Percentiles rank a stretch among this genome's conserved stretches.
Conservation (phyloP, 2,113 vertebrate species). For the Phyllopteryx taeniolatus region DNA sequence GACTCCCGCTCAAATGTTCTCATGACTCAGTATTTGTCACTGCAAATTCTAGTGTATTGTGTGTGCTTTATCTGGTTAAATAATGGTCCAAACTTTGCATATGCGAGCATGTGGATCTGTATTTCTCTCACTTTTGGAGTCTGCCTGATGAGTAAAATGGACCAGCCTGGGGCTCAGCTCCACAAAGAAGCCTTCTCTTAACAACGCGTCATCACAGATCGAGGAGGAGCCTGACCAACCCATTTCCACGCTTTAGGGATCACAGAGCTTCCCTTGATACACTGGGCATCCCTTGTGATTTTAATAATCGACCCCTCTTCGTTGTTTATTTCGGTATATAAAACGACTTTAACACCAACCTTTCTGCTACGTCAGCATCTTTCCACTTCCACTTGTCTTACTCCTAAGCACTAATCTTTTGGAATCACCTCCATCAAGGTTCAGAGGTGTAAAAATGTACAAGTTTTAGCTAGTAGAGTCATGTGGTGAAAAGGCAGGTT, state of each 20-base stretch:
- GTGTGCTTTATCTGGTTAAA: slow-evolving; percentile 20
- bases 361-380: too few relatives aligned
- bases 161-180: slow-evolving; percentile 61
- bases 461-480: not conserved
- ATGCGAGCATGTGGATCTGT: slow-evolving; percentile 44
- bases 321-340: not conserved
- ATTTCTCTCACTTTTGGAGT: slow-evolving; percentile 62
- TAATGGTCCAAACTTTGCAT: slow-evolving; percentile 31
- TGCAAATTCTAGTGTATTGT: not conserved
- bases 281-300: slow-evolving; percentile 67
- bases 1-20: slow-evolving; percentile 30
- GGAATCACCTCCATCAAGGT: not conserved
- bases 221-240: slow-evolving; percentile 67
- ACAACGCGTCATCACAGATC: slow-evolving; percentile 57
- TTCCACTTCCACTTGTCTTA: too few relatives aligned
- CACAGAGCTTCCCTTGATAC: slow-evolving; percentile 60
- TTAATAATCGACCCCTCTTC: slow-evolving; percentile 55
- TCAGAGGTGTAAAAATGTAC: not conserved
- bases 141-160: slow-evolving; percentile 51
- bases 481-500: not conserved
- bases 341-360: not conserved
- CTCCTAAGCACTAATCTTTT: not conserved
- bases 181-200: slow-evolving; percentile 73
- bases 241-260: slow-evolving; percentile 63
- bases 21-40: slow-evolving; percentile 44